Evolutionary conservation across 92 coral and sea anemone genomes (phyloP).

Genomic region (Umimayanthus chanpuru): DNA sequence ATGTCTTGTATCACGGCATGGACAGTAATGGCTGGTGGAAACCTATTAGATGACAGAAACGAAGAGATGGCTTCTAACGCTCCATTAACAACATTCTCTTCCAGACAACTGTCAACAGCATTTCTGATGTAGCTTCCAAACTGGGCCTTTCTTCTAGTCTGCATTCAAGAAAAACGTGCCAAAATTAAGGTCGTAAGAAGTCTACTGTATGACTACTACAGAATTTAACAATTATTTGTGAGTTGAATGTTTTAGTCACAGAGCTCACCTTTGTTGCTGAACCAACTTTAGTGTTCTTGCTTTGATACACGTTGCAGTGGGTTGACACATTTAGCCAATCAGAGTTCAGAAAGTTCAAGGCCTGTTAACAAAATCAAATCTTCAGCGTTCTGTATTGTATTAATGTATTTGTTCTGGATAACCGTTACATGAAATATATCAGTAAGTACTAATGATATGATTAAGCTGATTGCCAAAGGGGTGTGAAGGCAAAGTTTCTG

Average conservation of each 20-base stretch:
- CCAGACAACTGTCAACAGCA: not conserved
- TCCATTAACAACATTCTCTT: constrained; percentile 1
- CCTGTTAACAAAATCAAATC: not conserved
- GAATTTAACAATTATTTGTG: not conserved
- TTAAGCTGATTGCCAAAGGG: too few species aligned
- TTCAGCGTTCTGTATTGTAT: not conserved
- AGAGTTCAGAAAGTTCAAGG: not conserved
- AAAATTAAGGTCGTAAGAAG: not conserved
- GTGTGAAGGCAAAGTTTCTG: too few species aligned
- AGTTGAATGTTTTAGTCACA: not conserved
- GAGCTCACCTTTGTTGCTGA: constrained; percentile 14
- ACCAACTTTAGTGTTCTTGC: not conserved
- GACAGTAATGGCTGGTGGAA: constrained; percentile 26
- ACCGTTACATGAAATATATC: too few species aligned
- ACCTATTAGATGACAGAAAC: constrained; percentile 34
- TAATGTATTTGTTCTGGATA: too few species aligned
- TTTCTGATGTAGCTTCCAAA: constrained; percentile 21
- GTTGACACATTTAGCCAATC: constrained; percentile 35
- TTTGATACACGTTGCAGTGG: not conserved
- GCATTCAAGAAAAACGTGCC: not conserved
- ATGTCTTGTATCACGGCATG: constrained; percentile 28
- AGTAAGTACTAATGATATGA: too few species aligned
- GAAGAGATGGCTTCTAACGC: constrained; percentile 20
- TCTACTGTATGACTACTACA: not conserved
- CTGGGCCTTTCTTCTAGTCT: not conserved